Percentiles rank a stretch among this genome's conserved stretches.
These are phyloP conservation scores for Mythimna impura DNA, from an alignment of 2,888 invertebrate species.

Conservation along the genomic window DNA sequence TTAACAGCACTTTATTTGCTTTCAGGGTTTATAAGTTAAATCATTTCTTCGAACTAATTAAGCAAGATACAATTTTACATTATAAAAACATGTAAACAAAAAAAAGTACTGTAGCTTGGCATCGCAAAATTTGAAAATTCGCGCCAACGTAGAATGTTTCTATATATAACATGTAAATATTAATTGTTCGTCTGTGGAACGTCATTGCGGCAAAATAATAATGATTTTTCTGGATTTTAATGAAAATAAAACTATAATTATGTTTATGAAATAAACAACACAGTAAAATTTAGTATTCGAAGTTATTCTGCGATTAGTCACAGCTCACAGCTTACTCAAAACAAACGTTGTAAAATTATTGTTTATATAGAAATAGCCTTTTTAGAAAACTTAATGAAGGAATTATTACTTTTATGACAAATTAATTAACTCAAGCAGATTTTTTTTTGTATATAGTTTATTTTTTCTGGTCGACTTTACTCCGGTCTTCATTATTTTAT, in stretches of 20 bases:
- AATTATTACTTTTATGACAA: not conserved
- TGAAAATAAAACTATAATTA: not conserved
- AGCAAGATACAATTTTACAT: not conserved
- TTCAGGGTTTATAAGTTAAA: not conserved
- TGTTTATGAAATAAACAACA: not conserved
- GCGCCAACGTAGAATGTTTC: constrained; percentile 46
- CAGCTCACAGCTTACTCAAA: not conserved
- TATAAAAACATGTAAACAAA: constrained; percentile 9
- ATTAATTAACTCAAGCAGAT: not conserved
- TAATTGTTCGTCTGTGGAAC: not conserved
- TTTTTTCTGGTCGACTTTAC: constrained; percentile 4
- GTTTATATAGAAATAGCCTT: not conserved
- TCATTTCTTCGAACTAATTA: not conserved
- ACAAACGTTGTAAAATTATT: not conserved
- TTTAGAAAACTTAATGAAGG: not conserved
- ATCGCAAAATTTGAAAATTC: constrained; percentile 9
- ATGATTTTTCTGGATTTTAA: constrained; percentile 2
- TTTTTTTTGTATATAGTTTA: constrained; percentile 6
- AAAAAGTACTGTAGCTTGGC: not conserved
- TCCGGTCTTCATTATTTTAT: constrained; percentile 60
- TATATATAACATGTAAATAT: constrained; percentile 9
- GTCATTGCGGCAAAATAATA: constrained; percentile 35
- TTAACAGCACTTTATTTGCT: constrained; percentile 20
- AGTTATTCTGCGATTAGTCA: not conserved
- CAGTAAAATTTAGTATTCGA: not conserved